Evolutionary conservation across 2,888 invertebrate genomes (phyloP), one percentile per base, ranked within the genome.

Genomic region (Zootermopsis nevadensis): DNA sequence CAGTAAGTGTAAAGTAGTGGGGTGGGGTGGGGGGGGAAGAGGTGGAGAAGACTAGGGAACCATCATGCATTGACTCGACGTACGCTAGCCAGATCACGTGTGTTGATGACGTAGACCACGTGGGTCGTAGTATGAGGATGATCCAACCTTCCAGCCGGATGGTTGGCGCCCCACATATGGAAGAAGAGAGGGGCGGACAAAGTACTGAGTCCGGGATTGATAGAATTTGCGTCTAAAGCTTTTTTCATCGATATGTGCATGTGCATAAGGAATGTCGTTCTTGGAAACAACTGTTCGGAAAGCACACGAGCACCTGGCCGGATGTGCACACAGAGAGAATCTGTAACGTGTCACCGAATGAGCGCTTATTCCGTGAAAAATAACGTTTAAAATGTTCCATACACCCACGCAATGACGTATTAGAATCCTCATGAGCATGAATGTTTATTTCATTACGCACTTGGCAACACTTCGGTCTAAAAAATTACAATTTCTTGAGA

Each of bases 11-110:
- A 24, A 24, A 53, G 53, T 72, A 24, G 31, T 33, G 33, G 27
- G 72, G 33, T 10, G 4, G n/a, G 30, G 30, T 19, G 31, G 12
- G 69, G n/a, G n/a, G n/a, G n/a, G n/a, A n/a, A n/a, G n/a, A n/a
- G 33, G 69, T 33, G 69, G 22, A 33, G 69, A 10, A 30, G 66
- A 8, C 66, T n/a, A 66, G 8, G 33, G 33, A 69, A 12, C 31
- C 33, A 69, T 74, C 4, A 74, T 74, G 35, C 42, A 42, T 74
- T 38, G 38, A 19, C 74, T 74, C 74, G 74, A 74, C 74, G 74
- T 74, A 74, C 74, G 35, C 74, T 74, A 74, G 35, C 38, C 74
- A n/a, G 74, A 38, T 74, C 74, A 74, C 74, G 74, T 74, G 74
- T 74, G n/a, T 24, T 38, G 74, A 74, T 74, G 74, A 74, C 74